Evolutionary conservation across 2,888 invertebrate species (phyloP).

Genomic region (Hololepta plana): DNA sequence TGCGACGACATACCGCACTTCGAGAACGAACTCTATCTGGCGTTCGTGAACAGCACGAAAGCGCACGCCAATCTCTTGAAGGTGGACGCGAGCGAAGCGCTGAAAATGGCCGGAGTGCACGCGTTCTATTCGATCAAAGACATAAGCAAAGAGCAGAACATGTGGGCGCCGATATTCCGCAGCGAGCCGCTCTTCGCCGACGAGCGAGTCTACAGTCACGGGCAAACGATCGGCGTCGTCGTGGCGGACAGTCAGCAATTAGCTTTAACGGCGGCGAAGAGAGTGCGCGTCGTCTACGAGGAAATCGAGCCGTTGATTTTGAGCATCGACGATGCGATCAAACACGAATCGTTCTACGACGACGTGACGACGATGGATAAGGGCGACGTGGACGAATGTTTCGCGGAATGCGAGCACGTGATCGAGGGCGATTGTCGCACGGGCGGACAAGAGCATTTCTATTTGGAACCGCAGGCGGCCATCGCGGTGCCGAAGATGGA

Average conservation of each 20-base stretch:
- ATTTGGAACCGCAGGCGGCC: constrained; percentile 71
- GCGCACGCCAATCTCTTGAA: constrained; percentile 65
- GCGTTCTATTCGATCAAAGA: constrained; percentile 66
- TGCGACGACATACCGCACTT: constrained; percentile 71
- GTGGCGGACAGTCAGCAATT: constrained; percentile 58
- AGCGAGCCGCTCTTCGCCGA: constrained; percentile 77
- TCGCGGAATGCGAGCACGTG: constrained; percentile 50
- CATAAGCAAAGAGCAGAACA: constrained; percentile 45
- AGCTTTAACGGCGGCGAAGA: constrained; percentile 68
- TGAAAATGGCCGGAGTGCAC: constrained; percentile 61
- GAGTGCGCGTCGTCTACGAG: constrained; percentile 68
- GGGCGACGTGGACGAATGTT: constrained; percentile 51
- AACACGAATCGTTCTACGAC: constrained; percentile 49
- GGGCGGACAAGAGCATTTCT: constrained; percentile 94
- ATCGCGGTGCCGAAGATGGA: constrained; percentile 57
- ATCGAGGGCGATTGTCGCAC: constrained; percentile 61
- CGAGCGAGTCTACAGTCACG: constrained; percentile 56
- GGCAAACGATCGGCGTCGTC: constrained; percentile 68
- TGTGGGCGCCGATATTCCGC: constrained; percentile 50
- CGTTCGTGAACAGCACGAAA: constrained; percentile 61
- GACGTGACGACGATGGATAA: constrained; percentile 37
- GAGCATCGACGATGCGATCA: constrained; percentile 79
- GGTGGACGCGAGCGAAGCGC: constrained; percentile 56
- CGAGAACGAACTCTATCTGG: constrained; percentile 62
- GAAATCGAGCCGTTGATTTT: constrained; percentile 62